Base-by-base conservation (phyloP, 2,113 vertebrate species). In the Corydoras sp. region DNA sequence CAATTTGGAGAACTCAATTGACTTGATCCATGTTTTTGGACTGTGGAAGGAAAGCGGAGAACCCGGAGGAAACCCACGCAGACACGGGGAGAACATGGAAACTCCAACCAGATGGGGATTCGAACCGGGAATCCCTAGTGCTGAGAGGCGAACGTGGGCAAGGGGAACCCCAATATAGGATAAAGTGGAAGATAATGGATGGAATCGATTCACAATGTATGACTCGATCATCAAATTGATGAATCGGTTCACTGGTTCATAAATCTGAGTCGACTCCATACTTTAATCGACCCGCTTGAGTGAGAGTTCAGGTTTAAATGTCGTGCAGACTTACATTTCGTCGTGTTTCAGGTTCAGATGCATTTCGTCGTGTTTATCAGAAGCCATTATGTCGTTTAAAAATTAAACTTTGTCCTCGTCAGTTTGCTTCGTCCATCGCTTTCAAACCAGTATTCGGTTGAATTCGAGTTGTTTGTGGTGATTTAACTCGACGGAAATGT, bases 251-350 rank as follows among this genome's bases (percentile, higher is more conserved):
- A 43, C 35, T 43, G 35, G 35, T 43, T 43, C 7, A 53, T 14
- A 53, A 10, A 53, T 53, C 51, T 53, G 51, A 56, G 54, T 56
- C 54, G 54, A 56, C 54, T 56, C 54, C 51, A 53, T 2, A 53
- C 10, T 53, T 53, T 53, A 13, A 10, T 53, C 51, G 51, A 14
- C 51, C 10, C 3, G 51, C 51, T 53, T 14, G 0, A 53, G 10
- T 2, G 1, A 53, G 49, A 7, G 49, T 53, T 53, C 11, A 53
- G 10, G 35, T 4, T 35, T 43, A 43, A 43, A 43, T 9, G 24
- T 49, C 15, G 0, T 3, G 77, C 15, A 12, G 58, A 90, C 93
- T 92, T 87, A 97, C 92, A 95, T 93, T 77, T 92, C 84, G 69
- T 93, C 89, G 4, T 93, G 89, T 83, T 87, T 90, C 80, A 84